Evolutionary conservation across 2,113 vertebrate genomes (phyloP), one percentile per base, ranked within the genome.

Genomic region (Hydrochoerus hydrochaeris): DNA sequence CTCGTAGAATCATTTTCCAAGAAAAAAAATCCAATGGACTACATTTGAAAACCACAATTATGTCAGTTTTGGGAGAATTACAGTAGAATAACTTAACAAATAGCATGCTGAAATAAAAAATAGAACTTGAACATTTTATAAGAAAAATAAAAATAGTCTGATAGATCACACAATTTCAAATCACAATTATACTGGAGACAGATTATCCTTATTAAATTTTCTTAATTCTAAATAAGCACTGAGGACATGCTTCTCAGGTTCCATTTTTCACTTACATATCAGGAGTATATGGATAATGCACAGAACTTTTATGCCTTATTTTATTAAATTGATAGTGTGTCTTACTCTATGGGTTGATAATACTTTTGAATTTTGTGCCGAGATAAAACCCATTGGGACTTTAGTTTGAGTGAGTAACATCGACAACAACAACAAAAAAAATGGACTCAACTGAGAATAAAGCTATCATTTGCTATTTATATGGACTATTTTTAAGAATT

Each of bases 131-230:
- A 32, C 28, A n/a, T 85, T 85, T 93, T 7, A 65, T 16, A 78
- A 77, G 22, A 22, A 83, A 85, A 89, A 28, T 26, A 44, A 5
- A 58, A 71, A 12, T 54, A 44, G 0, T 58, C 38, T 86, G 26
- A 35, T 86, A 16, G 67, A 30, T 12, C 5, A 57, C 6, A 35
- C 46, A 52, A 4, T 14, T 84, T 57, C 26, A 75, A 77, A 5
- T 85, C 19, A 89, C 32, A 93, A 71, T 63, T 95, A 62, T 38
- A 88, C 71, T 85, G n/a, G 46, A 57, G 87, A 84, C 62, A 73
- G 69, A 87, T 90, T 80, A 4, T 44, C 89, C 65, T 92, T 78
- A 41, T 58, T 82, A 62, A 60, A 60, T 83, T 6, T 91, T 17
- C 4, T 71, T 95, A 57, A 22, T 63, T 20, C 75, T 77, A 73